Conservation (phyloP, 35 echinoderm and acorn worm species). For the Patiria miniata region DNA sequence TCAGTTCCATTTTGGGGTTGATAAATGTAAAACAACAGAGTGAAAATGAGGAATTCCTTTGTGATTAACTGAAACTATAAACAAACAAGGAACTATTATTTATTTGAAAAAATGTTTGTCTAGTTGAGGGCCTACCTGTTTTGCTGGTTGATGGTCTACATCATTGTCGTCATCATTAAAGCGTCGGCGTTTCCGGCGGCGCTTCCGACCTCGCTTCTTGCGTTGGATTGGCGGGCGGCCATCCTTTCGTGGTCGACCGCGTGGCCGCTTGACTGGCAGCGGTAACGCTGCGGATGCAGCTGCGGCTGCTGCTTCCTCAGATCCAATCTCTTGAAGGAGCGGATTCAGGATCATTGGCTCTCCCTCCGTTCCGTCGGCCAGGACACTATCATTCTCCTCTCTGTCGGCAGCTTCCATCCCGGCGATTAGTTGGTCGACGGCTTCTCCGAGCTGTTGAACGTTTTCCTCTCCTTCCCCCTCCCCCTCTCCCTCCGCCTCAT, state of each 20-base stretch:
- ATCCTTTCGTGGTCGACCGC: constrained; percentile 77
- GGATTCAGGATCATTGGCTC: not conserved
- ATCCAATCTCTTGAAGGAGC: not conserved
- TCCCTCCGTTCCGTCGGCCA: not conserved
- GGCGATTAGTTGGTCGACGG: not conserved
- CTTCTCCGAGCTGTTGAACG: not conserved
- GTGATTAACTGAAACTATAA: too few species aligned
- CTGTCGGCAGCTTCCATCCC: constrained; percentile 11
- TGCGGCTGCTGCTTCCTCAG: too few species aligned
- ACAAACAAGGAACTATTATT: too few species aligned
- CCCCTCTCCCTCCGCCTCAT: constrained; percentile 24
- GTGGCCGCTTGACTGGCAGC: constrained; percentile 51
- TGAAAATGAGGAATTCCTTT: too few species aligned
- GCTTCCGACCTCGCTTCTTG: constrained; percentile 45
- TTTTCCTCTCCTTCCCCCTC: constrained; percentile 4
- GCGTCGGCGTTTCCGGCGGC: constrained; percentile 31
- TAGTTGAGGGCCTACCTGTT: too few species aligned
- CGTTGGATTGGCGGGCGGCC: constrained; percentile 60
- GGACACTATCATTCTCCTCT: constrained; percentile 3
- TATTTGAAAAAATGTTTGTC: too few species aligned
- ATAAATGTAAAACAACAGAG: too few species aligned
- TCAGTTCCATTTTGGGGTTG: too few species aligned
- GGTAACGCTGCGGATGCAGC: not conserved
- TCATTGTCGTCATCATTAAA: constrained; percentile 69
- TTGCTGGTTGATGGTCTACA: constrained; percentile 14